These are phyloP conservation scores for Adineta ricciae DNA, from an alignment of 2,888 invertebrate species.

Conservation along the genomic window DNA sequence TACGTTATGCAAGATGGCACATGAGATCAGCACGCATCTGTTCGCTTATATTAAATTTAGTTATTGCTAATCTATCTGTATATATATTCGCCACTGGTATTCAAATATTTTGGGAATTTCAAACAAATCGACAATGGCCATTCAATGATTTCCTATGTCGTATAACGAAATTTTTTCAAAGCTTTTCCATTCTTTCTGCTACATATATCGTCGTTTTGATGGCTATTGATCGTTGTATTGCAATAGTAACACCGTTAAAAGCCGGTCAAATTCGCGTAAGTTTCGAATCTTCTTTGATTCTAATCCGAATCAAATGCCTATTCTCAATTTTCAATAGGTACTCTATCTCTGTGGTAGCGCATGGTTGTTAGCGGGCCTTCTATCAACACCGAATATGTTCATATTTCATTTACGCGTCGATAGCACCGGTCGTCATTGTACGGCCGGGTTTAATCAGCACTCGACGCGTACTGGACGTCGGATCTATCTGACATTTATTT, in stretches of 20 bases:
- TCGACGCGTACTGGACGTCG: background rate
- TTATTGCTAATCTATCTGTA: conserved; percentile 6
- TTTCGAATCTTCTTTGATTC: too few species aligned
- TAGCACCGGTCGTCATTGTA: background rate
- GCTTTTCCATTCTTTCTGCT: background rate
- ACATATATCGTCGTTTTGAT: background rate
- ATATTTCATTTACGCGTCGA: conserved; percentile 4
- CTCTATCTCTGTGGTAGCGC: background rate
- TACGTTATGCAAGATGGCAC: conserved; percentile 5
- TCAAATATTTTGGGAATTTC: conserved; percentile 22
- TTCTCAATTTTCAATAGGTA: background rate
- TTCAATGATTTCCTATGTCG: background rate
- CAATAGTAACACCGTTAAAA: background rate
- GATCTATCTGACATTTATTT: background rate
- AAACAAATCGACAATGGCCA: background rate
- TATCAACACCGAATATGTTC: conserved; percentile 3
- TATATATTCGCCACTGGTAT: background rate
- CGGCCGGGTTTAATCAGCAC: background rate
- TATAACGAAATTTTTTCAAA: background rate
- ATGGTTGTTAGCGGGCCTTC: background rate
- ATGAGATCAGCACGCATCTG: background rate
- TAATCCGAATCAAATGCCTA: background rate
- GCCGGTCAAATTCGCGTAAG: background rate
- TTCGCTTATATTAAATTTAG: background rate
- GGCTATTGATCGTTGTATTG: conserved; percentile 16